Evolutionary conservation across 2,113 vertebrate species (phyloP).

Genomic region (Phrynosoma platyrhinos): DNA sequence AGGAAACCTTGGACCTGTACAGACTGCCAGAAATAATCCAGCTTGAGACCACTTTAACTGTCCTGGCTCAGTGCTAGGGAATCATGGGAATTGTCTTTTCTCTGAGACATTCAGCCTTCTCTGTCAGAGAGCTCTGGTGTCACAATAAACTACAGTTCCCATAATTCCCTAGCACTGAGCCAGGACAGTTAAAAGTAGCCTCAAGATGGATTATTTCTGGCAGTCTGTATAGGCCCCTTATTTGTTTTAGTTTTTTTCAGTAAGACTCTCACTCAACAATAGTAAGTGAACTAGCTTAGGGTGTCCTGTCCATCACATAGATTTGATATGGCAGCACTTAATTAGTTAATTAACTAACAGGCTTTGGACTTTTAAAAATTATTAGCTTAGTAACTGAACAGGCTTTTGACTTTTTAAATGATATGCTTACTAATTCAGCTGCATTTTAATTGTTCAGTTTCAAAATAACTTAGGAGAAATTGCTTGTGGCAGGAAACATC

Average conservation of each 20-base stretch:
- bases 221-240: too few species aligned
- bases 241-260: not conserved
- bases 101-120: too few species aligned
- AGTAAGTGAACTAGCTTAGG: not conserved
- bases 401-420: not conserved
- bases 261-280: not conserved
- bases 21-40: too few species aligned
- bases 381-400: not conserved
- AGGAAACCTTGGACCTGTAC: too few species aligned
- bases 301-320: not conserved
- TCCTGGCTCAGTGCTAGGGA: too few species aligned
- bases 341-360: not conserved
- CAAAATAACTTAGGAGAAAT: not conserved
- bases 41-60: too few species aligned
- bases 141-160: too few species aligned
- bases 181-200: too few species aligned
- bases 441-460: not conserved
- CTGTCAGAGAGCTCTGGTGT: too few species aligned
- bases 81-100: too few species aligned
- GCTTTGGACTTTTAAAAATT: not conserved
- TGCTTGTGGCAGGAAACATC: not conserved
- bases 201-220: too few species aligned
- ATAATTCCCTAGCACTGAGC: too few species aligned
- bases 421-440: not conserved
- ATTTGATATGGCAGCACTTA: not conserved